phyloP scores from a whole-genome alignment of 30 jellyfish, hydroid and myxozoan species.

The Aurelia sp. region DNA sequence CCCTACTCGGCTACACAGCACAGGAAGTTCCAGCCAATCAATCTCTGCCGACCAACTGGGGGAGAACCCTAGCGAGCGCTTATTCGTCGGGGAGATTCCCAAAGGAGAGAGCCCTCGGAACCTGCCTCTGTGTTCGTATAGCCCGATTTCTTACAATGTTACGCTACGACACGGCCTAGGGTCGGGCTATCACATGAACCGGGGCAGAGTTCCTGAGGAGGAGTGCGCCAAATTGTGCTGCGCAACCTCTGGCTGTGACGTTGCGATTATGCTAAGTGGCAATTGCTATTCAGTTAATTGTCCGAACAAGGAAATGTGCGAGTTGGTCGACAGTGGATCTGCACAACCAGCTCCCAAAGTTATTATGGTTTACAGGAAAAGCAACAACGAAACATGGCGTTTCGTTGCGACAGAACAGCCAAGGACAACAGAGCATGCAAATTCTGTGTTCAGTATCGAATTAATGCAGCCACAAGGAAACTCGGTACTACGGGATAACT shows the following conservation, averaged over 20 bases:
- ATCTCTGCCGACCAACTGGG: constrained; percentile 51
- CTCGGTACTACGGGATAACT: background rate
- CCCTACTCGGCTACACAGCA: constrained; percentile 63
- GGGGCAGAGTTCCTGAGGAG: constrained; percentile 88
- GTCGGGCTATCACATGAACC: constrained; percentile 98
- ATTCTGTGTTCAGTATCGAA: background rate
- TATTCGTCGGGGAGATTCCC: constrained; percentile 9
- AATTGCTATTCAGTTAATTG: constrained; percentile 90
- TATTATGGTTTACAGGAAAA: constrained; percentile 34
- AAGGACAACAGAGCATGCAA: background rate
- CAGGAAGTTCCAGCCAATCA: constrained; percentile 65
- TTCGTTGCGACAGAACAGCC: background rate
- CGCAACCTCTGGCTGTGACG: constrained; percentile 91
- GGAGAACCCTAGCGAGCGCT: constrained; percentile 21
- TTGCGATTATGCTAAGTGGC: constrained; percentile 97
- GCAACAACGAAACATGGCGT: background rate
- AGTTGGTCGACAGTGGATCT: constrained; percentile 55
- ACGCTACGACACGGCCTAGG: constrained; percentile 99
- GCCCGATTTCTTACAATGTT: constrained; percentile 99
- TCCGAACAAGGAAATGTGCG: constrained; percentile 69
- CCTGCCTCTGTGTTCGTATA: constrained; percentile 99
- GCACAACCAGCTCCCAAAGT: constrained; percentile 63
- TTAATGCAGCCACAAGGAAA: background rate
- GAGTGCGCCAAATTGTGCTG: constrained; percentile 92
- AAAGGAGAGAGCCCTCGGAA: constrained; percentile 29